Conservation (phyloP, 2,888 invertebrate species). For the Automeris io region DNA sequence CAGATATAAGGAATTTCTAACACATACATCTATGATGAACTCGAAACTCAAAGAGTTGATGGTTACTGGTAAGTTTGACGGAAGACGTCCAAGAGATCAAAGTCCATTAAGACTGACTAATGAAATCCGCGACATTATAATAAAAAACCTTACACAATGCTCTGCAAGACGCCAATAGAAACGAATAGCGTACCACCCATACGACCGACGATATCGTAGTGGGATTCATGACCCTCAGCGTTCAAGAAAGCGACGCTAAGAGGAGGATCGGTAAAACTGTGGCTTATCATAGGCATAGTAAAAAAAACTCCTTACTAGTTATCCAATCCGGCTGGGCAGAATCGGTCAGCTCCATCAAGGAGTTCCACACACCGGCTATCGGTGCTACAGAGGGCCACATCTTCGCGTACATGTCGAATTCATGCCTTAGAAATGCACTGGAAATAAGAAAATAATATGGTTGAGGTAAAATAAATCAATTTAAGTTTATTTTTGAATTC, state of each 20-base stretch:
- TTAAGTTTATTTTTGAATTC: background rate
- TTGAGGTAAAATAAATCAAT: background rate
- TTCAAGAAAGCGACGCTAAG: background rate
- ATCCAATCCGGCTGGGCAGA: slow-evolving; percentile 21
- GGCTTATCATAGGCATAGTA: background rate
- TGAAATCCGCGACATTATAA: too few relatives aligned
- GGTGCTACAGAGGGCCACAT: slow-evolving; percentile 56
- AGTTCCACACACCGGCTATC: slow-evolving; percentile 49
- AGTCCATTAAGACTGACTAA: too few relatives aligned
- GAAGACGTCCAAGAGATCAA: too few relatives aligned
- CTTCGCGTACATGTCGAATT: slow-evolving; percentile 46
- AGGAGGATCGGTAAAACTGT: background rate
- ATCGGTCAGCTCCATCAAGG: slow-evolving; percentile 27
- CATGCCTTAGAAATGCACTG: slow-evolving; percentile 47
- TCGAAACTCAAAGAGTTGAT: too few relatives aligned
- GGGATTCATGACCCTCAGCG: too few relatives aligned
- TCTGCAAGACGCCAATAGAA: too few relatives aligned
- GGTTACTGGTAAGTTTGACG: too few relatives aligned
- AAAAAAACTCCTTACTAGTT: slow-evolving; percentile 20
- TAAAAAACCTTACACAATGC: too few relatives aligned
- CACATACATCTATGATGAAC: too few relatives aligned
- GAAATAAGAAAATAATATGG: slow-evolving; percentile 15
- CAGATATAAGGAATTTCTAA: too few relatives aligned
- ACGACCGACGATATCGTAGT: too few relatives aligned
- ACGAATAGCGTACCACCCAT: too few relatives aligned